Evolutionary conservation across 2,113 vertebrate species (phyloP).

Genomic region (Catharus fuscescens): DNA sequence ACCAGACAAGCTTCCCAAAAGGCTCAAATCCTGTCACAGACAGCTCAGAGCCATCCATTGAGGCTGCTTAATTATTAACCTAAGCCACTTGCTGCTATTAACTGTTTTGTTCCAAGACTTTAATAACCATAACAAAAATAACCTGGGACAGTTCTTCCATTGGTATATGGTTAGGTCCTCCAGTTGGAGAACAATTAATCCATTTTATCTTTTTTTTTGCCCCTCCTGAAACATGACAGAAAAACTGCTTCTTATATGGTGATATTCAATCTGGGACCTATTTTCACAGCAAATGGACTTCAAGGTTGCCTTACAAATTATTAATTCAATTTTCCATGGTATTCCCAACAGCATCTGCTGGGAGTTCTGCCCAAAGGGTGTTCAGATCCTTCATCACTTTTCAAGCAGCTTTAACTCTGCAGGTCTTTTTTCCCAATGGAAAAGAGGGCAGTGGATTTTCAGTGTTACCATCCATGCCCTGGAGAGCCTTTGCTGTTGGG

Average conservation of each 20-base stretch:
- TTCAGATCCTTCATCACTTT: neutral
- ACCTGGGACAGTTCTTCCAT: neutral
- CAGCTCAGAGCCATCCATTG: neutral
- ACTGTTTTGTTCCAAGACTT: slow-evolving; percentile 41
- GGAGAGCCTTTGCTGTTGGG: neutral
- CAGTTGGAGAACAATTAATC: neutral
- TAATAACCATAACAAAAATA: neutral
- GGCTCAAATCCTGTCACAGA: neutral
- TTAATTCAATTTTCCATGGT: neutral
- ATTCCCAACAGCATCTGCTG: neutral
- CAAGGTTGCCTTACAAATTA: neutral
- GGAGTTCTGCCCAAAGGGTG: neutral
- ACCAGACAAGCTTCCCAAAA: slow-evolving; percentile 52
- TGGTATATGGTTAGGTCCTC: neutral
- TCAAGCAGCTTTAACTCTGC: neutral
- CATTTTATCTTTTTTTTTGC: neutral
- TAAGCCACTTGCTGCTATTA: slow-evolving; percentile 39
- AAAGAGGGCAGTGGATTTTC: neutral
- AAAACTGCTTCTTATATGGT: neutral
- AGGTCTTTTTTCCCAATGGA: neutral
- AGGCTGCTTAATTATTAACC: slow-evolving; percentile 77
- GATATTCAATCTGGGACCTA: neutral
- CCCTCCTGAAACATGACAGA: neutral
- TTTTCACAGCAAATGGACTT: neutral
- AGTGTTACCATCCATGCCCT: neutral